Conservation (phyloP, 2,888 invertebrate species). For the Drosophila limbata region DNA sequence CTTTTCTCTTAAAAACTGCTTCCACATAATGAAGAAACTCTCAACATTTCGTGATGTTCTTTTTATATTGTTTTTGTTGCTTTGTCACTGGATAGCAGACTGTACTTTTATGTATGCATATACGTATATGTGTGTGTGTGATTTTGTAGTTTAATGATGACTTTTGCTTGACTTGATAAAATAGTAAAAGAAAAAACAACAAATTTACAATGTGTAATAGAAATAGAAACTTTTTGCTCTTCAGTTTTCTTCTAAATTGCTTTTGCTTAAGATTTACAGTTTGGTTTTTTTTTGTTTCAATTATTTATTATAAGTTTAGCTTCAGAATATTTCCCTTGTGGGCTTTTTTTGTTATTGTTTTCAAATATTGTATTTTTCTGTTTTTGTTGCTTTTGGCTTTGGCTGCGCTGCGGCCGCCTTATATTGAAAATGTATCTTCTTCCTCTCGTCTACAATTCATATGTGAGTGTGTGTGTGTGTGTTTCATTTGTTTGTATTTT, state of each 20-base stretch:
- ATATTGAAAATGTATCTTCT: slow-evolving; percentile 29
- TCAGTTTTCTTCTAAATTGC: slow-evolving; percentile 56
- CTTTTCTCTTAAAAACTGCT: slow-evolving; percentile 22
- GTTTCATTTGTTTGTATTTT: slow-evolving; percentile 21
- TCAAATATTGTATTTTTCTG: slow-evolving; percentile 39
- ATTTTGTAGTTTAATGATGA: slow-evolving; percentile 20
- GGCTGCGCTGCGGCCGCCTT: slow-evolving; percentile 59
- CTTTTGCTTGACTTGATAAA: slow-evolving; percentile 27
- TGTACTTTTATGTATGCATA: slow-evolving; percentile 21
- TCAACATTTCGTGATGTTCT: slow-evolving; percentile 45
- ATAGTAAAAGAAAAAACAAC: slow-evolving; percentile 36
- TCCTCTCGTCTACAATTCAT: slow-evolving; percentile 41
- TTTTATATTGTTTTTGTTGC: slow-evolving; percentile 2
- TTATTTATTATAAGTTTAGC: slow-evolving; percentile 52
- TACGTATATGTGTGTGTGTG: slow-evolving; percentile 2
- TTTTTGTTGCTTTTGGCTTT: slow-evolving; percentile 78
- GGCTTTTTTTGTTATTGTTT: slow-evolving; percentile 39
- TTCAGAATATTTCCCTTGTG: slow-evolving; percentile 20
- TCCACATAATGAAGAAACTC: slow-evolving; percentile 27
- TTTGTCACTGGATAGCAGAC: slow-evolving; percentile 51
- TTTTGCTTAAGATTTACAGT: slow-evolving; percentile 60
- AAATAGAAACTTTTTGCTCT: slow-evolving; percentile 58
- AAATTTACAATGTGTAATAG: slow-evolving; percentile 56
- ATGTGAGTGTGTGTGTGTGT: slow-evolving; percentile 28
- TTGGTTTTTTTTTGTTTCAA: slow-evolving; percentile 32